Conservation (phyloP, 2,113 vertebrate species). For the Hassar affinis region DNA sequence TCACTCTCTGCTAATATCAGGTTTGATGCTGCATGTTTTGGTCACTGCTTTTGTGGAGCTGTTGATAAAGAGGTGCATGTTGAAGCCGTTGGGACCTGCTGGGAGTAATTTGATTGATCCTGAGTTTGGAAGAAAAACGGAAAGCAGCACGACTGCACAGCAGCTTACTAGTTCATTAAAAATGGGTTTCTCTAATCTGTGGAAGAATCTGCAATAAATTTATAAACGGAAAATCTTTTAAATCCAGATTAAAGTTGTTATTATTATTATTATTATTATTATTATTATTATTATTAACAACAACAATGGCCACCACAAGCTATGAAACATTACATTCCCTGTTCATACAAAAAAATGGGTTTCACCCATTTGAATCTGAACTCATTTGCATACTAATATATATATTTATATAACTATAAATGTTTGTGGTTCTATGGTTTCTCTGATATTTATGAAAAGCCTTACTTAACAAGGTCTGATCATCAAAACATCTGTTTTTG, state of each 20-base stretch:
- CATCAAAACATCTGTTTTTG: not conserved
- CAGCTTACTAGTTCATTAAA: not conserved
- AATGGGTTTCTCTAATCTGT: not conserved
- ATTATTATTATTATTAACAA: too few relatives aligned
- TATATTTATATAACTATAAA: too few relatives aligned
- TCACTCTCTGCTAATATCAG: not conserved
- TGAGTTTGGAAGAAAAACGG: constrained; percentile 12
- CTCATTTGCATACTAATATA: not conserved
- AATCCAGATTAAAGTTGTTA: not conserved
- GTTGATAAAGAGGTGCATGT: constrained; percentile 11
- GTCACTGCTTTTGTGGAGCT: not conserved
- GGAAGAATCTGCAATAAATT: not conserved
- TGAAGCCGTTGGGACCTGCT: not conserved
- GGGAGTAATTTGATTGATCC: constrained; percentile 6
- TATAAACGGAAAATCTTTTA: too few relatives aligned
- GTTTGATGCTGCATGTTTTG: not conserved
- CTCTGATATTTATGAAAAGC: not conserved
- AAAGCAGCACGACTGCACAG: constrained; percentile 1
- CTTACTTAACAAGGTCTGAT: not conserved
- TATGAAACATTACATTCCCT: not conserved
- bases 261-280: too few relatives aligned
- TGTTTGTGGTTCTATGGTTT: not conserved
- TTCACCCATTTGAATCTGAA: not conserved
- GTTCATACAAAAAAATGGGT: not conserved
- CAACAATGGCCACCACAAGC: not conserved